A percentile compares a stretch with the other conserved stretches of the same genome.
These are phyloP conservation scores for Chloebia gouldiae DNA, from an alignment of 2,113 vertebrate species.

Conservation along the genomic window DNA sequence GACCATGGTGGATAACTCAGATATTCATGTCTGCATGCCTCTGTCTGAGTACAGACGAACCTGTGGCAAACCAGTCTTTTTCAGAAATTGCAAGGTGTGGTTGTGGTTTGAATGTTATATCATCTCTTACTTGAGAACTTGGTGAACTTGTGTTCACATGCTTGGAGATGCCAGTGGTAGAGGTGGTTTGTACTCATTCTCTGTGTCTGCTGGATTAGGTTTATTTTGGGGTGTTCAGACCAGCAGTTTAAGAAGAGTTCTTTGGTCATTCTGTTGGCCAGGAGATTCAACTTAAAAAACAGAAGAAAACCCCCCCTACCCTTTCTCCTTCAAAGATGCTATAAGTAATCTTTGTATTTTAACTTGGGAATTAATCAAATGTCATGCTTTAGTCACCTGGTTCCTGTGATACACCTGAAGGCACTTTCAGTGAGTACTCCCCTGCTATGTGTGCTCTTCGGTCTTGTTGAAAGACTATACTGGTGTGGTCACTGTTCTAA, in stretches of 20 bases:
- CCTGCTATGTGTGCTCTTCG: not conserved
- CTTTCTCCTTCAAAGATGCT: not conserved
- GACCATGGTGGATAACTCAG: not conserved
- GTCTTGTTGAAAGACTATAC: not conserved
- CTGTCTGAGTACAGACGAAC: not conserved
- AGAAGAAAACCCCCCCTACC: accelerated
- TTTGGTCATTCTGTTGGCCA: not conserved
- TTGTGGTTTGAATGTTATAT: not conserved
- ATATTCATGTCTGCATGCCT: not conserved
- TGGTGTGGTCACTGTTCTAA: not conserved
- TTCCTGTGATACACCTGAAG: not conserved
- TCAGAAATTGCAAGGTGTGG: constrained; percentile 21
- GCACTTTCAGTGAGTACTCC: not conserved
- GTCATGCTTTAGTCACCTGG: not conserved
- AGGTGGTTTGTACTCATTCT: not conserved
- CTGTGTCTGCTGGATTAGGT: not conserved
- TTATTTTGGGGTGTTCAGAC: not conserved
- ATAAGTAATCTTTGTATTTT: not conserved
- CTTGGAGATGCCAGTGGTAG: not conserved
- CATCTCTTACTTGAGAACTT: not conserved
- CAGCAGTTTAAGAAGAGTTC: not conserved
- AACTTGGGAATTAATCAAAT: not conserved
- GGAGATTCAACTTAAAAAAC: not conserved
- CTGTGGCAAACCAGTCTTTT: not conserved
- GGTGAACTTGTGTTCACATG: not conserved